Evolutionary conservation across 2,797 vertebrate species (phyloP), one percentile per base, ranked within the genome.

Genomic region (Manis javanica): DNA sequence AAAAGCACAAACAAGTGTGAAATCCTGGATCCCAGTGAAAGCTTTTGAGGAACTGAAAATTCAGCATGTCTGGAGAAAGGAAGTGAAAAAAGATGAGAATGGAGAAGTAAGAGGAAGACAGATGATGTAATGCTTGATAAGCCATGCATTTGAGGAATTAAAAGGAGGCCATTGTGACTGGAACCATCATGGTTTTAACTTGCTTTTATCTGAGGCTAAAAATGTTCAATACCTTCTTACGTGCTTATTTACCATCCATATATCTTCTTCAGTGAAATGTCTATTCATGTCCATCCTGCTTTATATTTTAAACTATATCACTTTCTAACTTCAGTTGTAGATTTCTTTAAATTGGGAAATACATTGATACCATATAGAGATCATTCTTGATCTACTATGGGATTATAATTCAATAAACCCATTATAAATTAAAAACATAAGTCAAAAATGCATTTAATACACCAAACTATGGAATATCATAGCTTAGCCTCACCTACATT

Each of bases 41-140:
- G 24, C 64, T 24, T 71, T 92, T 53, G 69, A 94, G 94, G 84
- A 96, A 96, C 49, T 18, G 37, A 90, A 93, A 93, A 23, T 39
- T 74, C 11, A 85, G 19, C 2, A 3, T 63, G 55, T 39, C 46
- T 51, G 53, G 51, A 63, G 4, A 5, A 85, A n/a, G 69, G 72
- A 83, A 83, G n/a, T 75, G 16, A 29, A 26, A 66, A 91, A 87
- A 83, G 55, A 69, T 16, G 4, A 59, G 34, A 78, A 61, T 84
- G 66, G 46, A 68, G 78, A 95, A 96, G 83, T 77, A 69, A 93
- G 16, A 53, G 72, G 37, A 93, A 79, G 55, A 59, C 13, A 26
- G 53, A 49, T 68, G 7, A 19, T 18, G 15, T 61, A 66, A 51
- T 11, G n/a, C 21, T 51, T 49, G 9, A 1, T 24, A 26, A 72